Evolutionary conservation across 2,888 invertebrate genomes (phyloP).

Genomic region (Antheraea assamensis): DNA sequence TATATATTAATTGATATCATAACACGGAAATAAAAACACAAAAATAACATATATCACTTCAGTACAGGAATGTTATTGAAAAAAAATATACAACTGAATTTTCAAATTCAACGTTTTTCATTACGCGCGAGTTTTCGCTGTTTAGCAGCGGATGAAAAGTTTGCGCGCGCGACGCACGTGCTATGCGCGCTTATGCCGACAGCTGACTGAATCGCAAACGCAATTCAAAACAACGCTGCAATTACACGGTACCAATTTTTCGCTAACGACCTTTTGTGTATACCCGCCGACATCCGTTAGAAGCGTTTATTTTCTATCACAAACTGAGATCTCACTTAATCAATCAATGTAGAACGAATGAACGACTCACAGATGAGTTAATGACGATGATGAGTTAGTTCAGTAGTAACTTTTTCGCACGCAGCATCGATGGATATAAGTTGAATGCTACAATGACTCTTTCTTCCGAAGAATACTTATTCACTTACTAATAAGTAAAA

Average conservation of each 20-base stretch:
- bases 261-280: slow-evolving; percentile 55
- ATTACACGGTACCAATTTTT: slow-evolving; percentile 72
- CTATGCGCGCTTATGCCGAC: slow-evolving; percentile 71
- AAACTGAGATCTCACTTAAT: slow-evolving; percentile 22
- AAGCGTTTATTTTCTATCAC: slow-evolving; percentile 31
- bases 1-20: neutral
- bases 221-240: slow-evolving; percentile 75
- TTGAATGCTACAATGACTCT: neutral
- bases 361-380: neutral
- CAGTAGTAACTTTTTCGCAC: neutral
- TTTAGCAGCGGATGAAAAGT: slow-evolving; percentile 41
- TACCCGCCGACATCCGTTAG: slow-evolving; percentile 40
- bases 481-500: no score
- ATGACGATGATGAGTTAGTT: neutral
- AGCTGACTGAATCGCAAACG: slow-evolving; percentile 80
- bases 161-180: slow-evolving; percentile 78
- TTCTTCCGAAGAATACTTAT: neutral
- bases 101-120: slow-evolving; percentile 30
- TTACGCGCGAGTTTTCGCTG: slow-evolving; percentile 54
- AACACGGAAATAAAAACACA: neutral
- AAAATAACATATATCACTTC: neutral
- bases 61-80: neutral
- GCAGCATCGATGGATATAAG: neutral
- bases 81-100: slow-evolving; percentile 24
- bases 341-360: neutral